phyloP scores from a whole-genome alignment of 2,888 invertebrate genomes.

The Lasioglossum villosulum region DNA sequence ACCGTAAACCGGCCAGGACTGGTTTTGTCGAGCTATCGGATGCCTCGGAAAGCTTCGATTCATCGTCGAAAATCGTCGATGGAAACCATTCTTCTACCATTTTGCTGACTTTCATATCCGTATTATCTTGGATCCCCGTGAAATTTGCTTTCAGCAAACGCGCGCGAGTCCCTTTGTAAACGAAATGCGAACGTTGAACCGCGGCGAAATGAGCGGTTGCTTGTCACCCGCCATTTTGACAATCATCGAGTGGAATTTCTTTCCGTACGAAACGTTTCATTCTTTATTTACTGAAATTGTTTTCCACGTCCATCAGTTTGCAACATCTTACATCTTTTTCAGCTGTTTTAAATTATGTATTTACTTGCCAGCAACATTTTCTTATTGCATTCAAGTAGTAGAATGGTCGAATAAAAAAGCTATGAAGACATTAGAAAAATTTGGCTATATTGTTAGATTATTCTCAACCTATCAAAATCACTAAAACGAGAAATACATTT shows the following conservation, averaged over 20 bases:
- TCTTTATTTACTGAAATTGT: background rate
- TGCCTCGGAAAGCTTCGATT: background rate
- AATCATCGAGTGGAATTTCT: background rate
- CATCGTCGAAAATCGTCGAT: background rate
- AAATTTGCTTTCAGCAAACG: background rate
- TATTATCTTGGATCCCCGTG: background rate
- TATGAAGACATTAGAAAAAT: background rate
- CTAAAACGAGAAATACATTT: background rate
- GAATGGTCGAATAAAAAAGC: background rate
- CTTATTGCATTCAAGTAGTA: background rate
- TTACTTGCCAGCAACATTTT: background rate
- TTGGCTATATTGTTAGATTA: background rate
- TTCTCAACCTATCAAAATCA: background rate
- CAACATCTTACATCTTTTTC: background rate
- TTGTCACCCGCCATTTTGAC: background rate
- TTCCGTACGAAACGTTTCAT: background rate
- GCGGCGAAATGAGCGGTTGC: background rate
- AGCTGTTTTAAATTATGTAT: background rate
- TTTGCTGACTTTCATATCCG: background rate
- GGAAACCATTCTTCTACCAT: background rate
- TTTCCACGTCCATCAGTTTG: background rate
- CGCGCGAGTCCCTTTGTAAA: background rate
- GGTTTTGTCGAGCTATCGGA: background rate
- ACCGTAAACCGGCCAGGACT: background rate
- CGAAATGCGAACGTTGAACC: background rate